Conservation (phyloP, 2,888 invertebrate genomes). For the Acanthoscelides obtectus region DNA sequence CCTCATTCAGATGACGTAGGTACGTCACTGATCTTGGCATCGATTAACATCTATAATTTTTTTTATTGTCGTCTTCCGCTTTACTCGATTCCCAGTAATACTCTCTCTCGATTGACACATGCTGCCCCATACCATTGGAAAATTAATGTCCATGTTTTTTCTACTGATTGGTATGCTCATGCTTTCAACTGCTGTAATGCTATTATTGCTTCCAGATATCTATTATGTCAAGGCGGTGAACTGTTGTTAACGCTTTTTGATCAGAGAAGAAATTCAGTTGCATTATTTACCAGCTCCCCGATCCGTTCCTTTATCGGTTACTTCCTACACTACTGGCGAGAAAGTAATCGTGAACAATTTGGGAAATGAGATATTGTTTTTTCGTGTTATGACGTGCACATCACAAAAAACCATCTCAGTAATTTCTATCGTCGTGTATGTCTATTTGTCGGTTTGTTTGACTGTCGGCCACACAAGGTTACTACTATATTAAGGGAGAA, state of each 20-base stretch:
- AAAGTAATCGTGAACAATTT: too few relatives aligned
- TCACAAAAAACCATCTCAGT: too few relatives aligned
- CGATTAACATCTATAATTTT: background rate
- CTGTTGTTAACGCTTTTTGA: background rate
- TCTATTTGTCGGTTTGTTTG: too few relatives aligned
- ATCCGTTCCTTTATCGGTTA: too few relatives aligned
- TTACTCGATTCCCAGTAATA: slow-evolving; percentile 10
- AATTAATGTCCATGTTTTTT: background rate
- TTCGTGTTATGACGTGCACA: too few relatives aligned
- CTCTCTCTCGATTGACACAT: background rate
- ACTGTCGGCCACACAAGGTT: too few relatives aligned
- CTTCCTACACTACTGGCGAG: too few relatives aligned
- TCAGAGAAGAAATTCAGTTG: background rate
- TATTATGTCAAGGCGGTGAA: background rate
- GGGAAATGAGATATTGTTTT: too few relatives aligned
- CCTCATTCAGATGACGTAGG: background rate
- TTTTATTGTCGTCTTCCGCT: slow-evolving; percentile 14
- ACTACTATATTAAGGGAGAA: too few relatives aligned
- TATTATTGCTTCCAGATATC: background rate
- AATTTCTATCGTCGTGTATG: too few relatives aligned
- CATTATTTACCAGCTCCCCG: too few relatives aligned
- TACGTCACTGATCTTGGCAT: background rate
- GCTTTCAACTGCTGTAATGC: background rate
- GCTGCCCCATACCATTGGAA: background rate
- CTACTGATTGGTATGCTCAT: background rate